Conservation (phyloP, 2,888 invertebrate species). For the Diarsia rubi region DNA sequence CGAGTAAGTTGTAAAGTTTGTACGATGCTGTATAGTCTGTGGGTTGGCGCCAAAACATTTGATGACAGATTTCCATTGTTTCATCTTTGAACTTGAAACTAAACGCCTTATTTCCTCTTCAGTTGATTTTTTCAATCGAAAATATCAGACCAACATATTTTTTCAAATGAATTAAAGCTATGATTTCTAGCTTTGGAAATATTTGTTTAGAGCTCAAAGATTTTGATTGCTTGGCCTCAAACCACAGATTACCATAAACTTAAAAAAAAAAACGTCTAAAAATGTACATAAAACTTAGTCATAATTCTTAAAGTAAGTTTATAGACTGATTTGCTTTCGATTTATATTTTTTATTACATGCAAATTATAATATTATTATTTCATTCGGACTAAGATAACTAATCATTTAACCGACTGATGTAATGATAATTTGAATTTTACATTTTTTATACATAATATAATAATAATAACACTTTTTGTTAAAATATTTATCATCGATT, state of each 20-base stretch:
- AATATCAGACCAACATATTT: neutral
- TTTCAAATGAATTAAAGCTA: constrained; percentile 3
- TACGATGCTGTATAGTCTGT: constrained; percentile 63
- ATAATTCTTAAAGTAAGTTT: constrained; percentile 85
- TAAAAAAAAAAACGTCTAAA: constrained; percentile 67
- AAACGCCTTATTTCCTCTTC: constrained; percentile 48
- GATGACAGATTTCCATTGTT: constrained; percentile 7
- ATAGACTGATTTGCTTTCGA: constrained; percentile 89
- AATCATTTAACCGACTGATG: constrained; percentile 83
- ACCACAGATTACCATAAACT: constrained; percentile 62
- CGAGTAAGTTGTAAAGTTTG: constrained; percentile 67
- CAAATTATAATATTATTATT: constrained; percentile 69
- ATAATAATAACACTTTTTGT: constrained; percentile 58
- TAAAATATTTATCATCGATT: constrained; percentile 71
- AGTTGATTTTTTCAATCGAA: constrained; percentile 16
- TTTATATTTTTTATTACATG: constrained; percentile 71
- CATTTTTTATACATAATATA: constrained; percentile 21
- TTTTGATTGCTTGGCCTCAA: constrained; percentile 65
- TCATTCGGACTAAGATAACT: constrained; percentile 75
- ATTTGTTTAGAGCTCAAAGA: neutral
- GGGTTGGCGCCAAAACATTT: constrained; percentile 62
- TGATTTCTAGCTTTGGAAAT: neutral
- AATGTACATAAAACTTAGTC: constrained; percentile 84
- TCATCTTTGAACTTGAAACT: constrained; percentile 29
- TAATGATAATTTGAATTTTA: constrained; percentile 75